Conservation (phyloP, 2,113 vertebrate species). For the Brienomyrus brachyistius region DNA sequence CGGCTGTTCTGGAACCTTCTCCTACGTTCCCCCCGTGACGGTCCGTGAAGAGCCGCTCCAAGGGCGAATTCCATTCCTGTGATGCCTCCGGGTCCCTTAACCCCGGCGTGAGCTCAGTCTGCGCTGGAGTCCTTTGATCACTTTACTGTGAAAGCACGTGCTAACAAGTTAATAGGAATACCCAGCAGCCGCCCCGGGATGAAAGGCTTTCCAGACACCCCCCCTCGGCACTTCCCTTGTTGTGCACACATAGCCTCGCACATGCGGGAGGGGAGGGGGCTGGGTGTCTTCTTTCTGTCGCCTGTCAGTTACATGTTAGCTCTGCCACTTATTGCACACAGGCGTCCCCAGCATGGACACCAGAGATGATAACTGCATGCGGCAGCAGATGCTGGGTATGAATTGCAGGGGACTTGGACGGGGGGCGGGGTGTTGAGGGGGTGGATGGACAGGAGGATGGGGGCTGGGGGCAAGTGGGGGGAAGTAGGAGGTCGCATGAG, state of each 20-base stretch:
- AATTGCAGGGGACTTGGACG: not conserved
- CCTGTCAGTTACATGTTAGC: not conserved
- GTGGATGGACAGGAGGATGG: not conserved
- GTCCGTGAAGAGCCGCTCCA: not conserved
- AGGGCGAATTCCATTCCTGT: not conserved
- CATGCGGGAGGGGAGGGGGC: not conserved
- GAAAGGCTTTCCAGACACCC: not conserved
- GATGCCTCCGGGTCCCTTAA: not conserved
- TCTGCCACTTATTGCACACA: not conserved
- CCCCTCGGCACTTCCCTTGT: not conserved
- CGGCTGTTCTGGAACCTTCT: not conserved
- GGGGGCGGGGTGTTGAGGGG: not conserved
- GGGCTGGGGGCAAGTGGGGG: not conserved
- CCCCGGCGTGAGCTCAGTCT: not conserved
- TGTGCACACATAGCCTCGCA: not conserved
- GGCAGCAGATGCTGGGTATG: conserved; percentile 8
- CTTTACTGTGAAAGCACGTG: conserved; percentile 1
- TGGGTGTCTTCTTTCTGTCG: not conserved
- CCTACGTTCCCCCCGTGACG: not conserved
- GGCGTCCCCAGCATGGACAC: not conserved
- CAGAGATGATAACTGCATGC: not conserved
- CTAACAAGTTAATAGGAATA: conserved; percentile 19
- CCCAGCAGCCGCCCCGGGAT: not conserved
- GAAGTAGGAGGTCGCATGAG: not conserved
- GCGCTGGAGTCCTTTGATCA: conserved; percentile 1